A percentile compares a stretch with the other conserved stretches of the same genome.
Conservation (phyloP, 2,888 invertebrate species). For the Drosophila austrosaltans region DNA sequence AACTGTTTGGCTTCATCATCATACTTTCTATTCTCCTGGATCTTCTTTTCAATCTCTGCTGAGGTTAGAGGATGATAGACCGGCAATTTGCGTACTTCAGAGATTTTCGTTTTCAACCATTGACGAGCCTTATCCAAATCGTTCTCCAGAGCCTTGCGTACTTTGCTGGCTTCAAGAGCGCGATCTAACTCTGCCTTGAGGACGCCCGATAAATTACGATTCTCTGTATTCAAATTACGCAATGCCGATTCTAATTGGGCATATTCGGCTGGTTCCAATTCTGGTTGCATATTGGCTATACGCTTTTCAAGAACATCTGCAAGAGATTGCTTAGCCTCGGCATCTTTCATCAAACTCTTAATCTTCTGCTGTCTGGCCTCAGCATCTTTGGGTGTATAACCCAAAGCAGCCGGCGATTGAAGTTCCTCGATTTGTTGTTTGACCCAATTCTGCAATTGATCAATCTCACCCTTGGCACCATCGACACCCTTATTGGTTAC, state of each 20-base stretch:
- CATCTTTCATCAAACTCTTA: slow-evolving; percentile 91
- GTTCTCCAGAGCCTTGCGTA: slow-evolving; percentile 90
- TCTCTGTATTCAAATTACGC: slow-evolving; percentile 89
- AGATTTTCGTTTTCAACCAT: slow-evolving; percentile 91
- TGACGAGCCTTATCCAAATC: slow-evolving; percentile 91
- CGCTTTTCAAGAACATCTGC: slow-evolving; percentile 93
- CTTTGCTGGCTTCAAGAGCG: slow-evolving; percentile 88
- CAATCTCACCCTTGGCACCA: slow-evolving; percentile 91
- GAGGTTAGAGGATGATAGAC: slow-evolving; percentile 92
- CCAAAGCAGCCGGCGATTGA: slow-evolving; percentile 88
- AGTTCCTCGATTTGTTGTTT: slow-evolving; percentile 89
- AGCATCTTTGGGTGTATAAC: slow-evolving; percentile 90
- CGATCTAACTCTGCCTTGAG: slow-evolving; percentile 90
- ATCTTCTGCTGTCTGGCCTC: slow-evolving; percentile 89
- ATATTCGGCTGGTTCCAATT: slow-evolving; percentile 93
- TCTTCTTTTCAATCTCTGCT: slow-evolving; percentile 92
- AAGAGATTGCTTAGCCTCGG: slow-evolving; percentile 92
- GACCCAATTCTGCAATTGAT: slow-evolving; percentile 91
- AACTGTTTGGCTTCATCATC: slow-evolving; percentile 91
- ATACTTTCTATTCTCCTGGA: slow-evolving; percentile 89
- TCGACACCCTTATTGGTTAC: slow-evolving; percentile 93
- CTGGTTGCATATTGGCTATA: slow-evolving; percentile 92
- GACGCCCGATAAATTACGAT: slow-evolving; percentile 88
- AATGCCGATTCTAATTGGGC: slow-evolving; percentile 90
- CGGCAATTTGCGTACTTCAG: slow-evolving; percentile 89